These are phyloP conservation scores for Orthonevra nobilis DNA, from an alignment of 2,888 invertebrate species.

Conservation along the genomic window DNA sequence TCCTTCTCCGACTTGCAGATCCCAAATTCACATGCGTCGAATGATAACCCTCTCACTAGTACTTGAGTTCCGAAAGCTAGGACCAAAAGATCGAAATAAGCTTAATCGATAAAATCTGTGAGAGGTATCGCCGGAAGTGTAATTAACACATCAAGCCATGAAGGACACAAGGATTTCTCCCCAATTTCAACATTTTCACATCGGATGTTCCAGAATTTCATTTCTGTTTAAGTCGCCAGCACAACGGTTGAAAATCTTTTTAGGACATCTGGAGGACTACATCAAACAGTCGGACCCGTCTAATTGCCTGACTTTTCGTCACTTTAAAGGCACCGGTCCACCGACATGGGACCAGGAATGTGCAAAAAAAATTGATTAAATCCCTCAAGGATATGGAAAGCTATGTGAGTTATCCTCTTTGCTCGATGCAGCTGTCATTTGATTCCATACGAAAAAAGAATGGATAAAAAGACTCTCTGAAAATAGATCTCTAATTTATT, in stretches of 20 bases:
- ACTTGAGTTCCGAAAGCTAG: no score
- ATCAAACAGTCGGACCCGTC: slow-evolving; percentile 11
- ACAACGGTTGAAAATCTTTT: slow-evolving; percentile 8
- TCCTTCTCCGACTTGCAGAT: no score
- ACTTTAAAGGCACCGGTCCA: neutral
- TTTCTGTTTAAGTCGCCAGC: no score
- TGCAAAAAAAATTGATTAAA: neutral
- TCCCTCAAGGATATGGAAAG: neutral
- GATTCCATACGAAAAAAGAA: neutral
- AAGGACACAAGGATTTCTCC: no score
- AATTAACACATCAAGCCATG: no score
- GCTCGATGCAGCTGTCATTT: neutral
- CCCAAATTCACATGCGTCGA: no score
- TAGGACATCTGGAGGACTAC: slow-evolving; percentile 2
- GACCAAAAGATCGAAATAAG: no score
- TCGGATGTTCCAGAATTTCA: no score
- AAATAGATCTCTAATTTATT: slow-evolving; percentile 30
- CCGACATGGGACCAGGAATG: neutral
- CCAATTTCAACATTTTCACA: no score
- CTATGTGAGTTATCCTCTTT: slow-evolving; percentile 10
- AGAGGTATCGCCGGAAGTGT: no score
- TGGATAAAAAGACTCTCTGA: slow-evolving; percentile 1
- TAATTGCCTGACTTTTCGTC: slow-evolving; percentile 57
- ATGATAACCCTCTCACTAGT: no score
- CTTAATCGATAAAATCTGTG: no score